Base-by-base conservation (phyloP, 1,140 invertebrate genomes). In the Drosophila sulfurigaster region DNA sequence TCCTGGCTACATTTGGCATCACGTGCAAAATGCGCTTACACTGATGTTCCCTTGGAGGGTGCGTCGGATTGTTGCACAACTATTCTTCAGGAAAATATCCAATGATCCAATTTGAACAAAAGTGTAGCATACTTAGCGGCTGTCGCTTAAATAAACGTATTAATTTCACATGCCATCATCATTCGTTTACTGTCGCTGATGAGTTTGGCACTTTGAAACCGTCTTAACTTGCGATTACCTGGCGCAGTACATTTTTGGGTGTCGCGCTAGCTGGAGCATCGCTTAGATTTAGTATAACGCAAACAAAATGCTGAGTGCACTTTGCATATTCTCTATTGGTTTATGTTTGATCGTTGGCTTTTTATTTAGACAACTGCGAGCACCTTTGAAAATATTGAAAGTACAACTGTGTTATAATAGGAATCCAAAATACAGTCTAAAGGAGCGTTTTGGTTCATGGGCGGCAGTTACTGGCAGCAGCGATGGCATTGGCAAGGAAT, bases 401-500 rank as follows among this genome's bases (percentile, higher is more conserved):
- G 35, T 62, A 4, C 58, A 70, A 3, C 49, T 54, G 3, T 13
- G 60, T 0, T 13, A 25, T 1, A 32, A 68, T 30, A 5, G 25
- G 0, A 43, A 51, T 4, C 11, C 62, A 5, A 60, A 67, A 11
- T 49, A 57, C 4, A 69, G 56, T 10, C 15, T 91, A 10, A 82
- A 78, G 38, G 66, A 89, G 4, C 77, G 74, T 5, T 91, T 49
- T 25, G 89, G 89, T 0, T 35, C 35, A 5, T 91, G 89, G 89
- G 89, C 89, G 1, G 86, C 97, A 62, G 94, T 99, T 10, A 99
- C 98, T 3, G 98, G 98, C n/a, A 96, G 96, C 43, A 98, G 97
- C n/a, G 97, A 98, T 93, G 98, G 98, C 3, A 98, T 99, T 85
- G 98, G 98, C 10, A 97, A 96, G 93, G 96, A 96, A 30, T 99